Conservation (phyloP, 2,888 invertebrate species). For the Argyresthia goedartella region DNA sequence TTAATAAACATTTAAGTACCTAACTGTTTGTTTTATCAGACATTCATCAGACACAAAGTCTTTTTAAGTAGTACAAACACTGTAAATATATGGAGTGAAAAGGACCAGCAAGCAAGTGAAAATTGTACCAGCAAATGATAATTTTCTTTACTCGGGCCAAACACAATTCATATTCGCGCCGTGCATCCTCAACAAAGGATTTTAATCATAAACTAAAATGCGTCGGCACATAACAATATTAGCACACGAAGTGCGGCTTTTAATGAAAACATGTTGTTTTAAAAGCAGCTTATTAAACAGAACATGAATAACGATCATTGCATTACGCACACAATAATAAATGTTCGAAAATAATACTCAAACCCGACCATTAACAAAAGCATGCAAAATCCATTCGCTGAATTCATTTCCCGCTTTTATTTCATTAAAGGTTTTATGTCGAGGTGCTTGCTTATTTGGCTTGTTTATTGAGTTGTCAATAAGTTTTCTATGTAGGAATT, state of each 20-base stretch:
- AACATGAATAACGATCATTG: constrained; percentile 58
- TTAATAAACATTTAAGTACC: too few relatives aligned
- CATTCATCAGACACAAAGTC: too few relatives aligned
- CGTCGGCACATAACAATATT: constrained; percentile 34
- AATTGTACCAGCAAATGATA: not conserved
- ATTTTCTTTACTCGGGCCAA: too few relatives aligned
- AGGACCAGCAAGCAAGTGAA: constrained; percentile 14
- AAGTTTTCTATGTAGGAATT: not conserved
- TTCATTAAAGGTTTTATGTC: constrained; percentile 48
- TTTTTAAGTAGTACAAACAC: not conserved
- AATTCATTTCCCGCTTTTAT: constrained; percentile 68
- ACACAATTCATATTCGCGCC: not conserved
- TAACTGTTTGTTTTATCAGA: too few relatives aligned
- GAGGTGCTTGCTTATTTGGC: not conserved
- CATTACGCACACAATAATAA: constrained; percentile 57
- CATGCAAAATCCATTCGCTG: constrained; percentile 67
- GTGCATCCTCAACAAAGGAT: constrained; percentile 17
- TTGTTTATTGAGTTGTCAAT: constrained; percentile 9
- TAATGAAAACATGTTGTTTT: constrained; percentile 67
- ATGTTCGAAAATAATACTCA: constrained; percentile 63
- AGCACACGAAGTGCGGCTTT: constrained; percentile 18
- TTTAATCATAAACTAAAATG: constrained; percentile 32
- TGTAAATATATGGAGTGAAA: not conserved
- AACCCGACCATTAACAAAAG: constrained; percentile 62
- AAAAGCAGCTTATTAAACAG: constrained; percentile 63